Base-by-base conservation (phyloP, 2,888 invertebrate species). In the Eretmocerus hayati region DNA sequence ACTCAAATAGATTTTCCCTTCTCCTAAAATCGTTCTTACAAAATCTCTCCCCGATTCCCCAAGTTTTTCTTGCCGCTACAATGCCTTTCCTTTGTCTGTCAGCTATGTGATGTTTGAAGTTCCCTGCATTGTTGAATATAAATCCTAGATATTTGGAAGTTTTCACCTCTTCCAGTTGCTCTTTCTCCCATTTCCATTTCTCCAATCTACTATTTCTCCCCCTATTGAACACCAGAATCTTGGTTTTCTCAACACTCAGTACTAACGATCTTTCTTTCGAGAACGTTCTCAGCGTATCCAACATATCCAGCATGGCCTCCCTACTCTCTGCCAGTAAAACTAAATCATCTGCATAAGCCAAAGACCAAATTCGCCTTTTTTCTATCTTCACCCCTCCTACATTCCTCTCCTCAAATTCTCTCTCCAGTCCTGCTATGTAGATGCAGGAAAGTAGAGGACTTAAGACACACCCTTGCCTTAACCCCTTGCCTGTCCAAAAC, bases 171-270 rank as follows among this genome's bases (percentile, higher is more conserved):
- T 48, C 48, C 6, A 23, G 42, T 2, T 13, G 9, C 13, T 46
- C 20, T 1, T 32, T 18, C 23, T 39, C 36, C 42, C 46, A 46
- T 33, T 18, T n/a, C 22, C 30, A 54, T n/a, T n/a, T n/a, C n/a
- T n/a, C n/a, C n/a, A n/a, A n/a, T n/a, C n/a, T n/a, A n/a, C n/a
- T n/a, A n/a, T n/a, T n/a, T n/a, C n/a, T n/a, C n/a, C n/a, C n/a
- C n/a, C n/a, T n/a, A n/a, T n/a, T n/a, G n/a, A n/a, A 46, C 8
- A 47, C 47, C n/a, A 51, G n/a, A 11, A 50, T 16, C 23, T 54
- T 52, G 1, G 43, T 52, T 42, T 54, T 55, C 22, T 48, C 43
- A n/a, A 39, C 40, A 26, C 45, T 55, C 9, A 50, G 11, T 13
- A 46, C 42, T 21, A 55, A 19, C 0, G 42, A 37, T 21, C 37